phyloP scores from a whole-genome alignment of 2,888 invertebrate genomes.

The Sinopyrophorus schimmeli region DNA sequence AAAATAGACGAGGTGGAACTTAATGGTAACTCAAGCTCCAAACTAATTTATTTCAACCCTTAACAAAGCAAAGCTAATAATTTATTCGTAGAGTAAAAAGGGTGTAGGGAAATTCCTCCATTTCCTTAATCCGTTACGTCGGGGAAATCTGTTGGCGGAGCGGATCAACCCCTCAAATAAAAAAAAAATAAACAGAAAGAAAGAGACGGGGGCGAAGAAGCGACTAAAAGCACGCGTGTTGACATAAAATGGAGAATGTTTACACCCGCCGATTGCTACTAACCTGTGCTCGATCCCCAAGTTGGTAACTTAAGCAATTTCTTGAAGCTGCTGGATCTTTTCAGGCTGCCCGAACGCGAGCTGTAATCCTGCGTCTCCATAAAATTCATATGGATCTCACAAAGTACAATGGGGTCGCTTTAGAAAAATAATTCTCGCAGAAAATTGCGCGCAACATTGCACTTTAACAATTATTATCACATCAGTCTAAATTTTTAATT shows the following conservation, averaged over 20 bases:
- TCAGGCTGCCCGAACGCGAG: constrained; percentile 56
- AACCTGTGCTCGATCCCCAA: constrained; percentile 50
- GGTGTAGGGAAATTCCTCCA: constrained; percentile 1
- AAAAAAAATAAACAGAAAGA: constrained; percentile 6
- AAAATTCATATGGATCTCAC: constrained; percentile 30
- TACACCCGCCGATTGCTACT: constrained; percentile 18
- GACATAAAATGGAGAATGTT: constrained; percentile 6
- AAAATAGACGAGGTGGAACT: too few relatives aligned
- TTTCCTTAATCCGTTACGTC: constrained; percentile 11
- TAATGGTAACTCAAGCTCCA: too few relatives aligned
- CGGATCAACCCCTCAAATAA: constrained; percentile 5
- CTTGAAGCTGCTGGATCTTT: constrained; percentile 61
- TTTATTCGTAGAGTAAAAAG: neutral
- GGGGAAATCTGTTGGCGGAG: constrained; percentile 8
- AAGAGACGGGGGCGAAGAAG: too few relatives aligned
- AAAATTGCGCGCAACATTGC: too few relatives aligned
- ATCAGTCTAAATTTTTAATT: too few relatives aligned
- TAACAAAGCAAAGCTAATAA: too few relatives aligned
- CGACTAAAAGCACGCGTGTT: constrained; percentile 7
- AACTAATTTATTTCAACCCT: too few relatives aligned
- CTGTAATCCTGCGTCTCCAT: constrained; percentile 50
- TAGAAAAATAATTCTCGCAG: too few relatives aligned
- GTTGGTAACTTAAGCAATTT: constrained; percentile 59
- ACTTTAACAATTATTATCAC: too few relatives aligned
- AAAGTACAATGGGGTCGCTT: too few relatives aligned